A percentile compares a stretch with the other conserved stretches of the same genome.
Conservation (phyloP, 2,113 vertebrate genomes). For the Mastomys natalensis region DNA sequence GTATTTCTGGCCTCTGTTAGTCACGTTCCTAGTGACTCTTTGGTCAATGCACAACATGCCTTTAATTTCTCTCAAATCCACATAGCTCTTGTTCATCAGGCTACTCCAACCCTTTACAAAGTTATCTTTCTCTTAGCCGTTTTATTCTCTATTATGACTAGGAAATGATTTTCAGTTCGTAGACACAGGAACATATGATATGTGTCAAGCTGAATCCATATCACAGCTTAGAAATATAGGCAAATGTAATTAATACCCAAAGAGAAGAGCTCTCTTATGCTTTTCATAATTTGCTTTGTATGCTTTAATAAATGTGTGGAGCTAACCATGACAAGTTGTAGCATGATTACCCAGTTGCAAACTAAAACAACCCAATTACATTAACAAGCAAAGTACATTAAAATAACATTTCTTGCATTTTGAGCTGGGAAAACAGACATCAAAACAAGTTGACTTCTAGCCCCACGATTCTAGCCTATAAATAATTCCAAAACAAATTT, state of each 20-base stretch:
- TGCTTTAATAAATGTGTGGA: neutral
- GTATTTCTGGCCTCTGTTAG: neutral
- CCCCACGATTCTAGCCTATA: neutral
- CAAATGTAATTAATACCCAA: neutral
- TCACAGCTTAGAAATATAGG: neutral
- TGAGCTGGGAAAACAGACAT: neutral
- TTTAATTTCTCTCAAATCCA: neutral
- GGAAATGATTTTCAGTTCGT: neutral
- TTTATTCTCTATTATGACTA: neutral
- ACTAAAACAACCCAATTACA: neutral
- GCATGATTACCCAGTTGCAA: neutral
- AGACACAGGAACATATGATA: neutral
- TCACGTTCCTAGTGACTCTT: neutral
- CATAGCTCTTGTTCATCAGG: no score
- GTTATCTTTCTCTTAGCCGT: neutral
- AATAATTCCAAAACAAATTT: neutral
- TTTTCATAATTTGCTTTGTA: neutral
- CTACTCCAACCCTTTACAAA: neutral
- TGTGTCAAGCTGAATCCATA: neutral
- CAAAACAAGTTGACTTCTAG: neutral
- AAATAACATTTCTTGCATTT: neutral
- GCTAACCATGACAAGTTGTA: neutral
- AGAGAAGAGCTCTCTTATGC: neutral
- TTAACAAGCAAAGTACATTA: conserved; percentile 32
- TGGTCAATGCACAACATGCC: neutral